Conservation (phyloP, 2,113 vertebrate species). For the Lipophrys pholis region DNA sequence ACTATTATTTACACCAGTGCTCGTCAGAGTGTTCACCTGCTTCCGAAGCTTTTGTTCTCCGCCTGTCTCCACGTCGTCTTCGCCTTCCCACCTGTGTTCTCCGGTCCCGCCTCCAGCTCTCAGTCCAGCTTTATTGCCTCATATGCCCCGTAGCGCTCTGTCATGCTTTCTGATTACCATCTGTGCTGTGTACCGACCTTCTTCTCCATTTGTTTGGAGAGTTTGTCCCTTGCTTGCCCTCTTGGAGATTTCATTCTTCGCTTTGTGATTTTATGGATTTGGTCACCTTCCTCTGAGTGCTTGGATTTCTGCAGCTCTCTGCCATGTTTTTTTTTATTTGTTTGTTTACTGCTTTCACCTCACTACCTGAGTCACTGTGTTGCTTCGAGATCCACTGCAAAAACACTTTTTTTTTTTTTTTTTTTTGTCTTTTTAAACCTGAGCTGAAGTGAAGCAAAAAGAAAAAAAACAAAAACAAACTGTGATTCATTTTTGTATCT, state of each 20-base stretch:
- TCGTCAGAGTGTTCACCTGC: background rate
- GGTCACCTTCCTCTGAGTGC: background rate
- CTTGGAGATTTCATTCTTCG: background rate
- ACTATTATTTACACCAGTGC: background rate
- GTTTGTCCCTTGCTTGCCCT: conserved; percentile 6
- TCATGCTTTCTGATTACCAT: too few relatives aligned
- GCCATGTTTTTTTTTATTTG: background rate
- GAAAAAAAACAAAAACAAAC: too few relatives aligned
- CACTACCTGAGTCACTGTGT: background rate
- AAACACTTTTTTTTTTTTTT: background rate
- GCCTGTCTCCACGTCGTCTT: conserved; percentile 8
- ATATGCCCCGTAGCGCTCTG: too few relatives aligned
- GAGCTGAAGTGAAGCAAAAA: background rate
- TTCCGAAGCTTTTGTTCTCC: background rate
- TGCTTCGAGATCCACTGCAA: background rate
- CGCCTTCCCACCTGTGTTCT: background rate
- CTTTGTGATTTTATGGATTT: conserved; percentile 1
- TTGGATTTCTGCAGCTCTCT: background rate
- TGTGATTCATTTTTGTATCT: too few relatives aligned
- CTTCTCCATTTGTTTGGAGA: background rate
- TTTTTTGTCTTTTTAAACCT: background rate
- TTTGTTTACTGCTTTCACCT: background rate
- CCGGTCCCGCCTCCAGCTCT: too few relatives aligned
- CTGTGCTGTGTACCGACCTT: too few relatives aligned
- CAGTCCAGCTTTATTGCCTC: too few relatives aligned